Evolutionary conservation across 2,888 invertebrate genomes (phyloP), one percentile per base, ranked within the genome.

Genomic region (Pterostichus niger): DNA sequence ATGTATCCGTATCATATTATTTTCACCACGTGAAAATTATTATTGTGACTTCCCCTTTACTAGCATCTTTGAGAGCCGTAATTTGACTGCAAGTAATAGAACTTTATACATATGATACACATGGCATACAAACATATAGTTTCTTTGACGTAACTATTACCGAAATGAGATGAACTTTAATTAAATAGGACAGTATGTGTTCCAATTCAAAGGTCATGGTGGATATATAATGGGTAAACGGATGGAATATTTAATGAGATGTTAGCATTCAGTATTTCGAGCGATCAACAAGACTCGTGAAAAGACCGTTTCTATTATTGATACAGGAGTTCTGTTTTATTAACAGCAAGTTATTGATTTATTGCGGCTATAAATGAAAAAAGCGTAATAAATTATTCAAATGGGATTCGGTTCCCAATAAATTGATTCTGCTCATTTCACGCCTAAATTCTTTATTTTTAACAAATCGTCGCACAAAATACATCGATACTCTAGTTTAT

Each of bases 361-460:
- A 79, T 68, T 49, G 11, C 68, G 40, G 79, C 52, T 49, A 49
- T 68, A 68, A 79, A 61, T 64, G 61, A 49, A 52, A 79, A 68
- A 64, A 68, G 68, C 49, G 24, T 68, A n/a, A 79, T 79, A 79
- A 79, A 79, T 64, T 64, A 79, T 79, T 79, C 68, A 79, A 79
- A 68, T 49, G 52, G 15, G 64, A 49, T 68, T 79, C 68, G 64
- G 64, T 13, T 64, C 46, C 49, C 33, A 46, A 68, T 79, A 79
- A 79, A 79, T 49, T 79, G 79, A 79, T 79, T 49, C 68, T 33
- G 46, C 64, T 79, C 64, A 79, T 79, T 79, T 52, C 49, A 15
- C 31, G 68, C 49, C 64, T 79, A 52, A 79, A 68, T 64, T 44
- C 31, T 79, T 79, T 46, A 79, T 79, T 79, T 61, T 77, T 77